Conservation (phyloP, 2,797 vertebrate species). For the Florisuga fusca region DNA sequence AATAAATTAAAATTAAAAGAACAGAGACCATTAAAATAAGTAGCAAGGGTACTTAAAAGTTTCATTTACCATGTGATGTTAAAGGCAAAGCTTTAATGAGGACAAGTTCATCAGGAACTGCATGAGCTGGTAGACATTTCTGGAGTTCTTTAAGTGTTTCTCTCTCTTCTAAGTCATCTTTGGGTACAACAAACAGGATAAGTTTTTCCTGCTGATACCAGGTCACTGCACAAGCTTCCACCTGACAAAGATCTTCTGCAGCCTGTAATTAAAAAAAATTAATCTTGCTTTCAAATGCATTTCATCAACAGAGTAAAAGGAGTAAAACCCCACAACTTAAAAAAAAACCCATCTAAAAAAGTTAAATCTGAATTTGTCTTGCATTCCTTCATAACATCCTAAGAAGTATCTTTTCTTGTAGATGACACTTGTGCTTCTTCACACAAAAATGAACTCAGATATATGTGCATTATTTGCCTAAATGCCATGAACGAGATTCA, state of each 20-base stretch:
- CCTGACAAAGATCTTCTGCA: constrained; percentile 81
- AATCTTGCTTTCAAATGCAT: not conserved
- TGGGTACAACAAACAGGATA: constrained; percentile 87
- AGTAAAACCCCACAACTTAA: not conserved
- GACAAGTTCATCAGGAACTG: constrained; percentile 88
- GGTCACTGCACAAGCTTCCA: constrained; percentile 87
- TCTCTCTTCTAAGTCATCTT: constrained; percentile 62
- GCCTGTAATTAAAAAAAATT: constrained; percentile 67
- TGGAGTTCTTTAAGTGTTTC: constrained; percentile 75
- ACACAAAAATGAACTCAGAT: not conserved
- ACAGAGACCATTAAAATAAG: not conserved
- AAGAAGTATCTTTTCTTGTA: not conserved
- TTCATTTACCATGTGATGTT: constrained; percentile 88
- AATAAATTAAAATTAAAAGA: not conserved
- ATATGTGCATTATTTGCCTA: not conserved
- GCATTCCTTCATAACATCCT: not conserved
- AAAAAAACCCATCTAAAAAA: not conserved
- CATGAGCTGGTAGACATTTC: constrained; percentile 81
- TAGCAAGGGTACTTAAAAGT: not conserved
- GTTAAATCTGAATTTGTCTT: not conserved
- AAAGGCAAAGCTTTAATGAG: constrained; percentile 84
- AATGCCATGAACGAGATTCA: not conserved
- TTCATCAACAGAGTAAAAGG: not conserved
- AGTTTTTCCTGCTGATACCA: constrained; percentile 83
- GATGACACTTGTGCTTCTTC: not conserved